Base-by-base conservation (phyloP, 2,797 vertebrate species). In the Parauchenoglanis ngamensis region DNA sequence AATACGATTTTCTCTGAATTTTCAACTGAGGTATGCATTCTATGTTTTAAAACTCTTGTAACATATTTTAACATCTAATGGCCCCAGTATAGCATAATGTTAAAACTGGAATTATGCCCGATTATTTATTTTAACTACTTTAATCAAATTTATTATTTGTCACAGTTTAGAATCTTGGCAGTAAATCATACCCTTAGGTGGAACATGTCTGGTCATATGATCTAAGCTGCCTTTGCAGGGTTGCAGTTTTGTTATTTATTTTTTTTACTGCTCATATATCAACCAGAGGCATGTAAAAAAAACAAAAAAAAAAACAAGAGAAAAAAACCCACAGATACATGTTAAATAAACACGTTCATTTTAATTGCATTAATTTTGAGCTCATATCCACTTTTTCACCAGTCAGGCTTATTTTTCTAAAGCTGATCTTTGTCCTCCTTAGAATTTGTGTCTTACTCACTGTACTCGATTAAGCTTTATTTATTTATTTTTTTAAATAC, bases 121-220 rank as follows among this genome's bases (percentile, higher is more conserved):
- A 52, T 4, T 23, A 28, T 67, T 49, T 7, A 81, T 31, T 11
- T 31, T 28, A 52, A 21, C 23, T 11, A 67, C 40, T 19, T 19
- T 68, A 28, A 23, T 68, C 44, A 52, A 83, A 31, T 67, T 2
- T 11, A 11, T 52, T 10, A n/a, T 52, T 67, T 10, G 52, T 28
- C 25, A 82, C 25, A 67, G 7, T 52, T 31, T n/a, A 19, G n/a
- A 68, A 0, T 28, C 8, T 35, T 31, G 44, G 17, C 23, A 67
- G 10, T 52, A 67, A 54, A 23, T 35, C 1, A 35, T 10, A 28
- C 81, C 63, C 46, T 68, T 31, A 23, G 46, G 61, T 83, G 63
- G 80, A 68, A 83, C 15, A 15, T 68, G 81, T 83, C 63, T 67
- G 44, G 46, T 67, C 63, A 67, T 68, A 68, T 52, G 10, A 49